These are phyloP conservation scores for Pseudorasbora parva DNA, from an alignment of 2,113 vertebrate species.

Conservation along the genomic window DNA sequence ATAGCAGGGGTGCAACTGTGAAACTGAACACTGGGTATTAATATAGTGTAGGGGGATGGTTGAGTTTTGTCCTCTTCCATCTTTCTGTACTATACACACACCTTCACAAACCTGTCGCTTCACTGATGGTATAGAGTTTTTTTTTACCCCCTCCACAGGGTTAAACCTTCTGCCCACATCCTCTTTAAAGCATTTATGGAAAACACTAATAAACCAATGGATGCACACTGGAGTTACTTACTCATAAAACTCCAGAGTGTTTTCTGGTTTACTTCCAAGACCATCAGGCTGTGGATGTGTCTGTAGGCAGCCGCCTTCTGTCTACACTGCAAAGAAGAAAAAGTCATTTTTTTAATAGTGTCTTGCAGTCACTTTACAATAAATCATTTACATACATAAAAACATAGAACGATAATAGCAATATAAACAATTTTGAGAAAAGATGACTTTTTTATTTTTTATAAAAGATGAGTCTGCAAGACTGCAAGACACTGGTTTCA, in stretches of 20 bases:
- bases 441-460: too few relatives aligned
- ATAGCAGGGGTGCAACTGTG: slow-evolving; percentile 61
- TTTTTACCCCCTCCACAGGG: background rate
- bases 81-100: slow-evolving; percentile 21
- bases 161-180: slow-evolving; percentile 7
- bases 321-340: background rate
- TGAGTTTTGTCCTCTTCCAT: background rate
- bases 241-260: background rate
- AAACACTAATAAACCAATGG: background rate
- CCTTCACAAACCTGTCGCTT: slow-evolving; percentile 8
- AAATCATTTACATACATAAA: too few relatives aligned
- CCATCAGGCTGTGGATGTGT: background rate
- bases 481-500: background rate
- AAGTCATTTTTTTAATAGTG: background rate
- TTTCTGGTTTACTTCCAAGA: background rate
- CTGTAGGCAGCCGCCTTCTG: background rate
- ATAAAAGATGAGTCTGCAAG: background rate
- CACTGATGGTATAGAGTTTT: background rate
- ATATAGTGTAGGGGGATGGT: slow-evolving; percentile 55
- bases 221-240: background rate
- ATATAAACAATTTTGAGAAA: too few relatives aligned
- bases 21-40: slow-evolving; percentile 63
- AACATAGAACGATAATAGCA: too few relatives aligned
- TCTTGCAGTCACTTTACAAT: too few relatives aligned
- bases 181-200: slow-evolving; percentile 7